Evolutionary conservation across 30 jellyfish, hydroid and myxozoan species (phyloP), one percentile per base, ranked within the genome.

Genomic region (Sanderia malayensis): DNA sequence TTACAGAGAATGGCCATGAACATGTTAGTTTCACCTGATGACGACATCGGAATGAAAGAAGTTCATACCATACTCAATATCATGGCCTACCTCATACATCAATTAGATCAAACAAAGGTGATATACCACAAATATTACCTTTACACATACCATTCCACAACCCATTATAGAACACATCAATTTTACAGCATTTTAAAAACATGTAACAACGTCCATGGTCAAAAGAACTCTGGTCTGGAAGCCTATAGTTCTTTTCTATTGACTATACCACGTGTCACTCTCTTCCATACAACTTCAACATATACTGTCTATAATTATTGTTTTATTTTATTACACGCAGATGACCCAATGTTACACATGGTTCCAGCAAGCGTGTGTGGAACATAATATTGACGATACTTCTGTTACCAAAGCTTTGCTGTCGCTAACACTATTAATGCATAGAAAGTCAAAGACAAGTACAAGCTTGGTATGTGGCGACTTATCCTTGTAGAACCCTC

Each of bases 1-100:
- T 79, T 74, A 4, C 45, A 89, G 97, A 55, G 97, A 24, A 64
- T 89, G 90, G 75, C 94, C 2, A n/a, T 89, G 27, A 89, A 81
- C 46, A 55, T 77, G 23, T 74, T 89, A 29, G 72, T 82, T 1
- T 89, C 97, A 18, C 94, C 94, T 20, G 94, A 82, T 73, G 95
- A 82, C 11, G 89, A 70, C 28, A 37, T 83, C 58, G 96, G 95
- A n/a, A 55, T 76, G 81, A 82, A 83, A 53, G 97, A 81, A 47
- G 92, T 79, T 20, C 97, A 62, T 4, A 52, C 47, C 32, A 11
- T 89, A 26, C 24, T 89, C 74, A 77, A 71, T 55, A 74, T 84
- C 41, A 73, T 89, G 72, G 67, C 89, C 8, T 73, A 52, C 24
- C 79, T 89, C 23, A 55, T 60, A 1, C 81, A 92, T 20, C 94